Base-by-base conservation (phyloP, 2,797 vertebrate species). In the Labroides dimidiatus region DNA sequence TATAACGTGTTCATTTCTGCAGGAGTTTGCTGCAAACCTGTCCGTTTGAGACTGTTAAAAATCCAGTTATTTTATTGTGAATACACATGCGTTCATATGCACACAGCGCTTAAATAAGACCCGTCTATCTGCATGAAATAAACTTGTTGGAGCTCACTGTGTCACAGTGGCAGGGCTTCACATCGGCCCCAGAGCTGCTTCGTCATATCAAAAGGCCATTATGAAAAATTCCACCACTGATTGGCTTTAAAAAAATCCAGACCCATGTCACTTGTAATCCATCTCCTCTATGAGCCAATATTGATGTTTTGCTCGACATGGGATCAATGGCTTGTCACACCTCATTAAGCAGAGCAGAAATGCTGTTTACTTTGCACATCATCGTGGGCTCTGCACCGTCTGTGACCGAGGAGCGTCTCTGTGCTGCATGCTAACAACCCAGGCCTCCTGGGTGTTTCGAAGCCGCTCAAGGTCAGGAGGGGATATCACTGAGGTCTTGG, bases 381-480 rank as follows among this genome's bases (percentile, higher is more conserved):
- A 68, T 70, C 4, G 6, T 19, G 0, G 4, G 36, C n/a, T 57
- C 42, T 41, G 44, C 57, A 16, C 16, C 42, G 58, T 67, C 63
- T 45, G 69, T 16, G 58, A 55, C 48, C 33, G 11, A 10, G 53
- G 36, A 50, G 45, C 10, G 13, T 54, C 39, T 50, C 54, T 42
- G 69, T 64, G 65, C 65, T 52, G 64, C 78, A 64, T 69, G 64
- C 64, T 80, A 82, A 80, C 72, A 69, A 66, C 19, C 17, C 27
- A 20, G 58, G 57, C 65, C 84, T 72, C 69, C 16, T 33, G 77
- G 79, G 85, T 48, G 69, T 58, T 62, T 19, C 48, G 62, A 19
- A 50, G 54, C 9, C 5, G 54, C 80, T 89, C 86, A 87, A 89
- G 86, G 88, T 89, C 82, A 72, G 70, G 42, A 21, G 42, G 39